phyloP scores from a whole-genome alignment of 1,140 invertebrate genomes.

The Ips nitidus region DNA sequence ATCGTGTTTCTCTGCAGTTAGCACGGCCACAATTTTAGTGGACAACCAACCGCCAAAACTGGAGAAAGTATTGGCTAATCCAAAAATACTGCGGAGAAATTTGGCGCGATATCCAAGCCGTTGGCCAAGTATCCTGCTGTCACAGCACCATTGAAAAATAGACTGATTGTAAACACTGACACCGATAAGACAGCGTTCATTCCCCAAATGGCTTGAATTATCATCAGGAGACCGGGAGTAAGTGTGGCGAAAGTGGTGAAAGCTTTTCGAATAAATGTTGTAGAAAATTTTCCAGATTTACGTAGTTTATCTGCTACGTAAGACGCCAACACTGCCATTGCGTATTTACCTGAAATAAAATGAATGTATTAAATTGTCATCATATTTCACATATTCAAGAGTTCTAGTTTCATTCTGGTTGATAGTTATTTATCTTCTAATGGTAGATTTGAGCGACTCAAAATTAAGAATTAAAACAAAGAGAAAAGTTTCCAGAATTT shows the following conservation, averaged over 20 bases:
- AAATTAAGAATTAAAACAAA: no score
- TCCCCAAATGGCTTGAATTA: slow-evolving; percentile 69
- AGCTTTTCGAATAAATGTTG: slow-evolving; percentile 68
- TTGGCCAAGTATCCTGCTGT: slow-evolving; percentile 87
- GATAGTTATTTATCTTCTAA: no score
- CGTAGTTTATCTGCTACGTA: slow-evolving; percentile 69
- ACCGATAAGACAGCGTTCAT: slow-evolving; percentile 69
- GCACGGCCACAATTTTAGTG: slow-evolving; percentile 77
- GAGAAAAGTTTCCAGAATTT: no score
- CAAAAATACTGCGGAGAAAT: slow-evolving; percentile 88
- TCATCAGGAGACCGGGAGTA: slow-evolving; percentile 67
- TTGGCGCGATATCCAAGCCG: slow-evolving; percentile 85
- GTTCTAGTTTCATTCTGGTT: no score
- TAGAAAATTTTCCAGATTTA: slow-evolving; percentile 63
- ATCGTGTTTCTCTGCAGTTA: slow-evolving; percentile 75
- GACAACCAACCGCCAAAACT: slow-evolving; percentile 86
- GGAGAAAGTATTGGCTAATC: slow-evolving; percentile 86
- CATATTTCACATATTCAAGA: no score
- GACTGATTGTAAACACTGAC: slow-evolving; percentile 70
- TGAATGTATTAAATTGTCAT: no score
- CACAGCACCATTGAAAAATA: slow-evolving; percentile 82
- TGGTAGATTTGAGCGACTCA: no score
- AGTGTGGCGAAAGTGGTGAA: slow-evolving; percentile 67
- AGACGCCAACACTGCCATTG: slow-evolving; percentile 71
- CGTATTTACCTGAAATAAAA: slow-evolving; percentile 69